phyloP scores from a whole-genome alignment of 2,888 invertebrate genomes.

The Cataglyphis cursor region DNA sequence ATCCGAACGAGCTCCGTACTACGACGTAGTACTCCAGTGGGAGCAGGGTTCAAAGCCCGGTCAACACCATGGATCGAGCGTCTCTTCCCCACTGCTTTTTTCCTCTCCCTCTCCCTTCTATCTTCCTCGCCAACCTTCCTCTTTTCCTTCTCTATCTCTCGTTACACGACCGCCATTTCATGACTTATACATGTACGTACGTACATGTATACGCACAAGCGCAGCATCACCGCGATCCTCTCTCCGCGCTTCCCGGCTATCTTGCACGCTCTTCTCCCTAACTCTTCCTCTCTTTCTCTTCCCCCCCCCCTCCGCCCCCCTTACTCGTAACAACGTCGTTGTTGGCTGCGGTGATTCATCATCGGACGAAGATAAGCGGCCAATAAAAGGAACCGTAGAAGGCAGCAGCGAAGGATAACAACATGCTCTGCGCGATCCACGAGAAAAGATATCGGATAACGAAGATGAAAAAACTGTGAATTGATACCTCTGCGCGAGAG shows the following conservation, averaged over 20 bases:
- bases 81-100: conserved; percentile 63
- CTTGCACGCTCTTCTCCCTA: conserved; percentile 22
- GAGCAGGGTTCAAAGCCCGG: conserved; percentile 84
- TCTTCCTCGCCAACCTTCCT: conserved; percentile 24
- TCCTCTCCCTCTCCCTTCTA: conserved; percentile 31
- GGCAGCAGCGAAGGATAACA: conserved; percentile 65
- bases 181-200: conserved; percentile 43
- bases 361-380: conserved; percentile 74
- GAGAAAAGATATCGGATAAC: conserved; percentile 63
- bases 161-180: conserved; percentile 67
- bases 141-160: conserved; percentile 39
- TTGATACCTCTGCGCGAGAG: conserved; percentile 46
- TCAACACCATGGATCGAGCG: conserved; percentile 79
- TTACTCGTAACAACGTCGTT: conserved; percentile 51
- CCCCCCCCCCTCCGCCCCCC: not conserved
- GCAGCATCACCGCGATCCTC: conserved; percentile 60
- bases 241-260: conserved; percentile 59
- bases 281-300: conserved; percentile 25
- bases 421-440: conserved; percentile 70
- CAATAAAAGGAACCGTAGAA: conserved; percentile 76
- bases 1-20: conserved; percentile 75
- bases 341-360: conserved; percentile 75
- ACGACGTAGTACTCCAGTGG: conserved; percentile 81
- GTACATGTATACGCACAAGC: conserved; percentile 19
- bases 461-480: conserved; percentile 69